These are phyloP conservation scores for Cremastinae sp. DNA, from an alignment of 2,888 invertebrate genomes.

Conservation along the genomic window DNA sequence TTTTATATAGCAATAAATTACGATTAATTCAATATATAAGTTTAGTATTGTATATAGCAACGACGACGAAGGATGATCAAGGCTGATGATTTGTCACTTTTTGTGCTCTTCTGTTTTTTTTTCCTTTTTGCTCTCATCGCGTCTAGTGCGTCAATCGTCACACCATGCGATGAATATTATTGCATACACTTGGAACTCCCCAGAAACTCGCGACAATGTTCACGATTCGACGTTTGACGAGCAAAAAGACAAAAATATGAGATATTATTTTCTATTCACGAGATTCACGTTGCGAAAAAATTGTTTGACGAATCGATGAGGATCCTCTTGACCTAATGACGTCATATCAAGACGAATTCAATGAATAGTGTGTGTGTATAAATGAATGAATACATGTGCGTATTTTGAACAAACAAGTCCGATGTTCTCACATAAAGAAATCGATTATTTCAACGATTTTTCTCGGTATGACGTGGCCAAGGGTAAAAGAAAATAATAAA, in stretches of 20 bases:
- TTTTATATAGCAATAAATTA: background rate
- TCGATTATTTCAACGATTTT: too few species aligned
- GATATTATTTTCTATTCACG: too few species aligned
- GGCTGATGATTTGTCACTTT: conserved; percentile 6
- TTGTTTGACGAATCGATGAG: background rate
- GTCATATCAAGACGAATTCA: background rate
- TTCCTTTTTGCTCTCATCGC: too few species aligned
- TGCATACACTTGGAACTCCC: conserved; percentile 2
- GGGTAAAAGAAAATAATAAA: too few species aligned
- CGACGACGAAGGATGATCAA: conserved; percentile 6
- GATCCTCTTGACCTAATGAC: conserved; percentile 9
- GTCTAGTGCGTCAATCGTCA: conserved; percentile 11
- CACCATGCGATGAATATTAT: conserved; percentile 14
- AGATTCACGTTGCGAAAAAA: too few species aligned
- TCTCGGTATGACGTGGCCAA: too few species aligned
- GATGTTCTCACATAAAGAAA: too few species aligned
- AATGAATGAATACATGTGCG: too few species aligned
- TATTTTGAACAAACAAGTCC: too few species aligned
- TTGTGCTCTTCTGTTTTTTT: background rate
- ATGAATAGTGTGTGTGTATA: too few species aligned
- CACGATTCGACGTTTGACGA: background rate
- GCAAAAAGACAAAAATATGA: background rate
- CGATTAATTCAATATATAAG: too few species aligned
- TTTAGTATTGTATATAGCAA: too few species aligned
- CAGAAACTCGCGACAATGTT: background rate